Evolutionary conservation across 2,888 invertebrate species (phyloP), one percentile per base, ranked within the genome.

Genomic region (Melanchra persicariae): DNA sequence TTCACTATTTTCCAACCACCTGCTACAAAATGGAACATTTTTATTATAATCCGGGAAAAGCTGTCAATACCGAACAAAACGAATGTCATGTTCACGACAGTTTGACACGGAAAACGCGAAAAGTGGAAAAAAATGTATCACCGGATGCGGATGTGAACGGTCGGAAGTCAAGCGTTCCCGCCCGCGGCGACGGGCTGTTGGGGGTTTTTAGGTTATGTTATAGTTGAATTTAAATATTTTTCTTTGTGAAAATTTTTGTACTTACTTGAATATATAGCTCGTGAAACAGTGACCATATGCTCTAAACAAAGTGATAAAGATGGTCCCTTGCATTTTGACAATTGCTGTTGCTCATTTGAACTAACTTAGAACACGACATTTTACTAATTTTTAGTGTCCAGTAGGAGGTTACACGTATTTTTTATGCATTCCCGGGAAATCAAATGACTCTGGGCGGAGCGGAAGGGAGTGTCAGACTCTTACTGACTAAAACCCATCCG

Each of bases 61-160:
- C 79, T 76, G 70, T 58, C 83, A 70, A 73, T 69, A 61, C 37
- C 55, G 37, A 62, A 77, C 77, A 75, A 79, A 76, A 64, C 74
- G 74, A 85, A 80, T 84, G 87, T 87, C 88, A 79, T 82, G 82
- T 74, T 62, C 77, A 75, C 71, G 82, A 86, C 85, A 83, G 79
- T 26, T 71, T 74, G 87, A 87, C 87, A 84, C 72, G 84, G 86
- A 87, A 75, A 89, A 87, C 79, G 79, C 74, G 87, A 85, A 89
- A 88, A 90, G 76, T 87, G 86, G 87, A 90, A 88, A 87, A 85
- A 86, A 80, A 55, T 22, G 3, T 79, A 80, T 74, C 77, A 78
- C 78, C 86, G 88, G 87, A 85, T 81, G 77, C 86, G 87, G 87
- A 87, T 81, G 83, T 72, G 71, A 83, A 75, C 76, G 74, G 67